Evolutionary conservation across 2,113 vertebrate species (phyloP).

Genomic region (Ondatra zibethicus): DNA sequence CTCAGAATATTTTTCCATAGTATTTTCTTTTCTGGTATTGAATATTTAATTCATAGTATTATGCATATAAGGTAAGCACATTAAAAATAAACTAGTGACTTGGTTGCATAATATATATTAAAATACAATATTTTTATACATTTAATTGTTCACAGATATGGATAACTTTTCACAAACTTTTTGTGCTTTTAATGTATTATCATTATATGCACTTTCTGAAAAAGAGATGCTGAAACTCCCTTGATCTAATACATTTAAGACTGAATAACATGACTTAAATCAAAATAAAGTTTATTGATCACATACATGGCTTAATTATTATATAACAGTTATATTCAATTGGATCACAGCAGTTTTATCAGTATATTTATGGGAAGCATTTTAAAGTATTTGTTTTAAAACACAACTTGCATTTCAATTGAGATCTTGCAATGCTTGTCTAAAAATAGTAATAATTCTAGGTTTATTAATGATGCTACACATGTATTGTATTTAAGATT

Average conservation of each 20-base stretch:
- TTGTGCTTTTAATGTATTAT: not conserved
- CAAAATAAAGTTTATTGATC: not conserved
- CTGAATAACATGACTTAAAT: not conserved
- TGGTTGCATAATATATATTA: not conserved
- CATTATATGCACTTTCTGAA: not conserved
- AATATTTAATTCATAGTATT: not conserved
- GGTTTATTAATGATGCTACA: not conserved
- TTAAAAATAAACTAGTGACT: not conserved
- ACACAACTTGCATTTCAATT: not conserved
- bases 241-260: not conserved
- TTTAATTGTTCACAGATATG: not conserved
- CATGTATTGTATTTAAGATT: too few relatives aligned
- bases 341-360: not conserved
- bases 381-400: not conserved
- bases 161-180: not conserved
- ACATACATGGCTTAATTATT: not conserved
- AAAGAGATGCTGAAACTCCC: not conserved
- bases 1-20: not conserved
- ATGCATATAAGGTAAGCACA: not conserved
- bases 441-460: not conserved
- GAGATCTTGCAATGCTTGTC: not conserved
- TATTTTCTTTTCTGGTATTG: not conserved
- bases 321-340: not conserved
- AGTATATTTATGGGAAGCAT: not conserved
- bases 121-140: not conserved